These are phyloP conservation scores for Tolmerus cingulatus DNA, from an alignment of 2,888 invertebrate genomes.

Conservation along the genomic window DNA sequence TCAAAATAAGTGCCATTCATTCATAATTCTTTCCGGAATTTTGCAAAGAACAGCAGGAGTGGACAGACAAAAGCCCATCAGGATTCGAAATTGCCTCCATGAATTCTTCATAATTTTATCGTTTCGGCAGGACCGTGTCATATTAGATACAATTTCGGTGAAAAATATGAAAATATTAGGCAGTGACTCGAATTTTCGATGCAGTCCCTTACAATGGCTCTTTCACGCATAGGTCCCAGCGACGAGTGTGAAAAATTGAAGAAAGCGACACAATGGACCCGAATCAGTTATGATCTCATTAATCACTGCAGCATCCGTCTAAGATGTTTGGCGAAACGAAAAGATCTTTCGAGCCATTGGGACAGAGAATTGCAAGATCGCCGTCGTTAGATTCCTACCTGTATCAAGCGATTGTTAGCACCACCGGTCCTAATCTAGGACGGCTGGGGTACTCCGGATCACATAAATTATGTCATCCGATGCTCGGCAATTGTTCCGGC, in stretches of 20 bases:
- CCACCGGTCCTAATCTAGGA: slow-evolving; percentile 21
- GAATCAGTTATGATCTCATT: slow-evolving; percentile 28
- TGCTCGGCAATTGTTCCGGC: slow-evolving; percentile 24
- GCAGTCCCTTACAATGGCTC: neutral
- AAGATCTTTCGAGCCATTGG: neutral
- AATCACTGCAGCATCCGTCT: slow-evolving; percentile 7
- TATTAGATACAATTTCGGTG: slow-evolving; percentile 11
- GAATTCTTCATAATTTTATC: neutral
- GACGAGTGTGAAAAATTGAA: neutral
- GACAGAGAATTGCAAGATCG: neutral
- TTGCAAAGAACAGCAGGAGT: slow-evolving; percentile 33
- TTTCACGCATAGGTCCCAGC: neutral
- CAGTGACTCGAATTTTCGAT: neutral
- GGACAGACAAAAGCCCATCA: neutral
- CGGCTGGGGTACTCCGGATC: slow-evolving; percentile 11
- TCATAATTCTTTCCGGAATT: neutral
- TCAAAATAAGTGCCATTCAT: neutral
- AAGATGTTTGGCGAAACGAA: neutral
- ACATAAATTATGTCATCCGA: slow-evolving; percentile 42
- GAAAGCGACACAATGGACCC: slow-evolving; percentile 4
- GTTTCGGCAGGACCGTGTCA: slow-evolving; percentile 16
- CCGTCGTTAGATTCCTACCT: slow-evolving; percentile 19
- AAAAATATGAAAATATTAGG: slow-evolving; percentile 15
- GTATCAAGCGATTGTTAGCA: neutral
- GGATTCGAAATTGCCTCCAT: neutral